Evolutionary conservation across 2,888 invertebrate genomes (phyloP).

Genomic region (Lasius platythorax): DNA sequence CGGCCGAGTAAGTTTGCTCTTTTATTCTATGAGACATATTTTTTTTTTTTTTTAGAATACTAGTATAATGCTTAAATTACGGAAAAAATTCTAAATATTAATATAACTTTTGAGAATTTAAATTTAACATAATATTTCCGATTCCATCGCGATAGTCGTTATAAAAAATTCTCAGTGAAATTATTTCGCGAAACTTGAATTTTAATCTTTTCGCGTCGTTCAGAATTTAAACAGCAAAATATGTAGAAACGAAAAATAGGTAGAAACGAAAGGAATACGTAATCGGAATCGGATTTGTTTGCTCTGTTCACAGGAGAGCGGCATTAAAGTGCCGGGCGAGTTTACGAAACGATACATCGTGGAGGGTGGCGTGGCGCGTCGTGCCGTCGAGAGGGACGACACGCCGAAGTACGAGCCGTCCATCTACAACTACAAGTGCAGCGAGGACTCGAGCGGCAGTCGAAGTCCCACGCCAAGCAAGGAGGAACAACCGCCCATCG

Average conservation of each 20-base stretch:
- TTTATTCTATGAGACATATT: not conserved
- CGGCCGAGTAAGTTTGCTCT: constrained; percentile 74
- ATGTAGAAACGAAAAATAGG: not conserved
- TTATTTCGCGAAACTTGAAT: not conserved
- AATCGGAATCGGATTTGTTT: not conserved
- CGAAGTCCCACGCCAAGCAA: constrained; percentile 80
- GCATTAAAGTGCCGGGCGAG: constrained; percentile 79
- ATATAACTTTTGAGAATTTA: not conserved
- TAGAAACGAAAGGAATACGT: not conserved
- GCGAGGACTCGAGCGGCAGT: constrained; percentile 81
- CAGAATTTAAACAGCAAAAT: not conserved
- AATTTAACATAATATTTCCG: not conserved
- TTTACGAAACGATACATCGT: constrained; percentile 82
- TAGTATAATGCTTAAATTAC: no score
- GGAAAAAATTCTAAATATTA: not conserved
- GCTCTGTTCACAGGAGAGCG: constrained; percentile 68
- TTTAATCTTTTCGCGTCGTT: not conserved
- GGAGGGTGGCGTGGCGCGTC: constrained; percentile 82
- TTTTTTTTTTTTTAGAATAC: not conserved
- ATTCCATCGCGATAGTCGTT: not conserved
- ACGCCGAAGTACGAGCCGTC: constrained; percentile 83
- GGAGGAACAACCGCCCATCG: constrained; percentile 71
- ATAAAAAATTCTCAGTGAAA: not conserved
- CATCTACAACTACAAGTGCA: constrained; percentile 83
- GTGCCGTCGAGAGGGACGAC: constrained; percentile 80